A percentile compares a stretch with the other conserved stretches of the same genome.
phyloP scores from a whole-genome alignment of 2,888 invertebrate genomes.

The Heliconius erato region DNA sequence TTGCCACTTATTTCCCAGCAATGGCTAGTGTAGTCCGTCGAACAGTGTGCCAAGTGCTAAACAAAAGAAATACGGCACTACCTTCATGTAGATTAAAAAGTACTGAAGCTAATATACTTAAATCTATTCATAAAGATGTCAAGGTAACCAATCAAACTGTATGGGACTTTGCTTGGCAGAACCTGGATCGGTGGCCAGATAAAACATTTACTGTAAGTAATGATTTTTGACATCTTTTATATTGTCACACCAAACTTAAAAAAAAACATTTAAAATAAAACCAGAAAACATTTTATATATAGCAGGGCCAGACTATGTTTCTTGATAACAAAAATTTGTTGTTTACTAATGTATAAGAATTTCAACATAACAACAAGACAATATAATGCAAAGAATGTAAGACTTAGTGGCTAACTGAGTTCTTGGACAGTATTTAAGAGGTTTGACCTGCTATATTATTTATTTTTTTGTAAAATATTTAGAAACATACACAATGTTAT shows the following conservation, averaged over 20 bases:
- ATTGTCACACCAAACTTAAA: not conserved
- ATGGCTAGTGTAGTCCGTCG: conserved; percentile 63
- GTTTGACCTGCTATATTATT: too few relatives aligned
- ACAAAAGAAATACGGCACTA: conserved; percentile 53
- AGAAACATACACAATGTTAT: too few relatives aligned
- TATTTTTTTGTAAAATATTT: too few relatives aligned
- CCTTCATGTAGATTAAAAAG: conserved; percentile 57
- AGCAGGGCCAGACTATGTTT: too few relatives aligned
- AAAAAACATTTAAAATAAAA: not conserved
- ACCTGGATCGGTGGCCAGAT: conserved; percentile 88
- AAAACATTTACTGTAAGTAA: conserved; percentile 88
- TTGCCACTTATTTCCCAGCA: conserved; percentile 6
- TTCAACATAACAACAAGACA: too few relatives aligned
- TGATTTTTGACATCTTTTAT: not conserved
- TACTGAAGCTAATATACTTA: conserved; percentile 67
- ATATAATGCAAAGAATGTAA: too few relatives aligned
- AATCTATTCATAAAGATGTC: conserved; percentile 82
- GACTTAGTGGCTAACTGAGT: too few relatives aligned
- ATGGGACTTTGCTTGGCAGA: conserved; percentile 87
- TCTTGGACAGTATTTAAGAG: too few relatives aligned
- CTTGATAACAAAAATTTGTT: too few relatives aligned
- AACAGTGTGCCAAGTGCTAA: conserved; percentile 53
- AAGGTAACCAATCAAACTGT: conserved; percentile 80
- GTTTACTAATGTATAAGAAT: too few relatives aligned
- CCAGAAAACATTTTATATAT: too few relatives aligned